Base-by-base conservation (phyloP, 2,113 vertebrate species). In the Pseudopipra pipra region DNA sequence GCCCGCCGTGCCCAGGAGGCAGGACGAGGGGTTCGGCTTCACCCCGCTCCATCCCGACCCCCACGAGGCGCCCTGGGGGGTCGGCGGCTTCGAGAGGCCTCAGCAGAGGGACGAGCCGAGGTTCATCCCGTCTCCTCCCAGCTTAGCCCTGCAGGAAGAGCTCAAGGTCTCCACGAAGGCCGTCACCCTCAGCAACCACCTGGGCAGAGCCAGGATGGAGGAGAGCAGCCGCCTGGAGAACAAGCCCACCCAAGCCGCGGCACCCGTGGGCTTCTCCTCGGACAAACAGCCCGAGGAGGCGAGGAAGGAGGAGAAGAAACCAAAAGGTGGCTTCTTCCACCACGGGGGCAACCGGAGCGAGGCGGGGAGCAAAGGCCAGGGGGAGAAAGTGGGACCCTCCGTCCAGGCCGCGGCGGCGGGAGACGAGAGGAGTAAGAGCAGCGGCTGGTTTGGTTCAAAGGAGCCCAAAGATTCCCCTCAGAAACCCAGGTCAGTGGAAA, bases 401-500 rank as follows among this genome's bases (percentile, higher is more conserved):
- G 18, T 13, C 1, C 97, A 91, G 3, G 5, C 52, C 5, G 6
- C 79, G 0, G 78, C 97, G 1, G 75, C 35, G 6, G 90, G 96
- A 12, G 98, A 99, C 1, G 99, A 98, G 59, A 98, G 97, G 94
- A 97, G 94, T 75, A 98, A 94, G 97, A 90, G 15, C 67, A 18
- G 97, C 46, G 92, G 98, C 81, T 99, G 99, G 99, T 99, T 99
- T 33, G 98, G 98, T 59, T 98, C 98, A 17, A 99, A 98, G 98
- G 99, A 99, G 37, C 46, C 97, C 39, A 98, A 98, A 95, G 98
- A 98, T 89, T 87, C 95, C 30, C 87, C 95, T 52, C 98, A 97
- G 80, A 99, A 99, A 97, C 98, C 98, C 97, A 99, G 99, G 99
- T 99, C 98, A 95, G 99, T 98, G 88, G 2, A 43, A 44, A 0